Percentiles rank a stretch among this genome's conserved stretches.
These are phyloP conservation scores for Tenthredo livida DNA, from an alignment of 2,888 invertebrate species.

Conservation along the genomic window DNA sequence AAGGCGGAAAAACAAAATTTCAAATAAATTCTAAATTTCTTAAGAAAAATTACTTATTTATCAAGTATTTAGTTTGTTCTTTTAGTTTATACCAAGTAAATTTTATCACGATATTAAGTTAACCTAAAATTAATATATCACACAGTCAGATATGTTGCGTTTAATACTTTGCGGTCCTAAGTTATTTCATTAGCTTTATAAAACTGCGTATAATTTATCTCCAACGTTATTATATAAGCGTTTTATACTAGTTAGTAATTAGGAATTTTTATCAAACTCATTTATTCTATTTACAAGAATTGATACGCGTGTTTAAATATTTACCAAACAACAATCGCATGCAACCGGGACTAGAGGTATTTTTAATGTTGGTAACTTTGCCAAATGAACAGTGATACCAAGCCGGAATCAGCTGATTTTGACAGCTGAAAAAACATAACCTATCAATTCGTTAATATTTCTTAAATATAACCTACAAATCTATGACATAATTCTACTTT, in stretches of 20 bases:
- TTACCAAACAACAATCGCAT: neutral
- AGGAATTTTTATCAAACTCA: neutral
- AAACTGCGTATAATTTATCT: neutral
- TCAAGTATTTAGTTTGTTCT: neutral
- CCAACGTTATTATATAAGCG: neutral
- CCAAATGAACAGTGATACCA: slow-evolving; percentile 33
- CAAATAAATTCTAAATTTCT: slow-evolving; percentile 1
- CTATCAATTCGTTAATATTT: slow-evolving; percentile 53
- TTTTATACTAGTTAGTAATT: neutral
- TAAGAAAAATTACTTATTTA: neutral
- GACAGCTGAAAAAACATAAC: slow-evolving; percentile 64
- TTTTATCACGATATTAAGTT: neutral
- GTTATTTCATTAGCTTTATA: neutral
- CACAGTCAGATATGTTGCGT: neutral
- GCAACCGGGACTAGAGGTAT: neutral
- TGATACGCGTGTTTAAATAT: slow-evolving; percentile 2
- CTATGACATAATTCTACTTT: neutral
- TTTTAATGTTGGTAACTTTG: slow-evolving; percentile 42
- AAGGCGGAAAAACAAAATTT: slow-evolving; percentile 36
- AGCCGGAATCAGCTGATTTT: slow-evolving; percentile 66
- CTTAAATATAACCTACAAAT: neutral
- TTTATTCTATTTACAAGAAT: slow-evolving; percentile 5
- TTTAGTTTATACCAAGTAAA: neutral
- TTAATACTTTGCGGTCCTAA: neutral
- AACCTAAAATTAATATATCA: neutral